phyloP scores from a whole-genome alignment of 2,888 invertebrate genomes.

The Epirrhoe tristata region DNA sequence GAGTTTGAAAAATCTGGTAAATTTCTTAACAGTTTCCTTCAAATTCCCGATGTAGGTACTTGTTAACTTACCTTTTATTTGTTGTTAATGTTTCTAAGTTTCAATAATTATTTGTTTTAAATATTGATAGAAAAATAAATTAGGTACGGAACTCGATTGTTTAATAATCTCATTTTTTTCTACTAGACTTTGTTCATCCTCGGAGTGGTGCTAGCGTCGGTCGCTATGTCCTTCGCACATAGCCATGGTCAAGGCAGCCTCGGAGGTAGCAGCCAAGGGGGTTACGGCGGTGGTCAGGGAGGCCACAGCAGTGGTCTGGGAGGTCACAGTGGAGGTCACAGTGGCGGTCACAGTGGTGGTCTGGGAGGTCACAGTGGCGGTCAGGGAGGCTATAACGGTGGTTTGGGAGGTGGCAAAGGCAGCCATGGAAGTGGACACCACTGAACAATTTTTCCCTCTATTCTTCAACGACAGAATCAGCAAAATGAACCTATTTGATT shows the following conservation, averaged over 20 bases:
- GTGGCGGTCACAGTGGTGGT: background rate
- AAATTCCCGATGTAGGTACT: too few relatives aligned
- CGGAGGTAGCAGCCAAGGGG: slow-evolving; percentile 23
- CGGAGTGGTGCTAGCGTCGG: slow-evolving; percentile 45
- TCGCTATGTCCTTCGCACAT: slow-evolving; percentile 47
- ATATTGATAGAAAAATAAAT: too few relatives aligned
- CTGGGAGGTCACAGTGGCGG: background rate
- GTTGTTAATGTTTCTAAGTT: too few relatives aligned
- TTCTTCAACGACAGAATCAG: background rate
- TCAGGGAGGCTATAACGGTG: slow-evolving; percentile 9
- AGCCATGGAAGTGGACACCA: background rate
- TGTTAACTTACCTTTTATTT: too few relatives aligned
- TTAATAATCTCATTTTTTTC: background rate
- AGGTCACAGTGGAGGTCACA: background rate
- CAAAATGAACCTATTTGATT: slow-evolving; percentile 1
- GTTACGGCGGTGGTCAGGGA: slow-evolving; percentile 11
- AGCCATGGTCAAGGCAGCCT: slow-evolving; percentile 30
- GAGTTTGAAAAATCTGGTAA: too few relatives aligned
- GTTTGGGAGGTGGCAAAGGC: slow-evolving; percentile 5
- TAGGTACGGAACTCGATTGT: too few relatives aligned
- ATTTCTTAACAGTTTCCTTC: too few relatives aligned
- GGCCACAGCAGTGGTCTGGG: slow-evolving; percentile 14
- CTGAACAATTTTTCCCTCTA: background rate
- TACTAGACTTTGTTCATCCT: slow-evolving; percentile 51
- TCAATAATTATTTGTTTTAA: too few relatives aligned